Evolutionary conservation across 2,797 vertebrate species (phyloP).

Genomic region (Sternotherus odoratus): DNA sequence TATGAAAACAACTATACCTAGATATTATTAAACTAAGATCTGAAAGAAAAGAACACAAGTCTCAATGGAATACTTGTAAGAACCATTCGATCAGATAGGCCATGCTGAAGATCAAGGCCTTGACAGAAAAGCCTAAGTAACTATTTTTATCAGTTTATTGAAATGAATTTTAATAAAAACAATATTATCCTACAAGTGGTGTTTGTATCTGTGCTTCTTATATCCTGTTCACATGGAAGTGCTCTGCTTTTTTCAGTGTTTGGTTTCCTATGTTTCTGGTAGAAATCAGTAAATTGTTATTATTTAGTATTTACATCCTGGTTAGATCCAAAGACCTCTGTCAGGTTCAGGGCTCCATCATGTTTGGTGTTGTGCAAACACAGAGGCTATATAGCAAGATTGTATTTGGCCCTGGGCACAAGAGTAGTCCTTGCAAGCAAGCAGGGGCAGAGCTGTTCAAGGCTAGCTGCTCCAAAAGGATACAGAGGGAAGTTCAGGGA

Average conservation of each 20-base stretch:
- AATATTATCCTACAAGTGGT: not conserved
- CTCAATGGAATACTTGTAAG: conserved; percentile 30
- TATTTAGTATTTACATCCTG: not conserved
- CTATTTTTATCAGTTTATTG: conserved; percentile 49
- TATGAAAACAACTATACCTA: conserved; percentile 46
- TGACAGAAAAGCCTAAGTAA: conserved; percentile 45
- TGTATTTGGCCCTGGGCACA: not conserved
- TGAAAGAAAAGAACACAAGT: conserved; percentile 49
- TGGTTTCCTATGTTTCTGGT: not conserved
- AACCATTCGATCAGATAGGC: conserved; percentile 26
- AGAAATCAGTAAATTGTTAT: not conserved
- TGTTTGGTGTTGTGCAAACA: not conserved
- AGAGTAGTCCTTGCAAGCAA: not conserved
- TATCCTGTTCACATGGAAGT: conserved; percentile 19
- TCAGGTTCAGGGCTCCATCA: not conserved
- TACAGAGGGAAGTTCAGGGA: not conserved
- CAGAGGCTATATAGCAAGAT: not conserved
- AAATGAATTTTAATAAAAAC: conserved; percentile 46
- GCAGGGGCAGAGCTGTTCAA: not conserved
- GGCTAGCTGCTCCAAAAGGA: not conserved
- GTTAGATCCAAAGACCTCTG: not conserved
- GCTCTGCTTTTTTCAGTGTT: conserved; percentile 19
- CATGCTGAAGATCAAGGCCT: conserved; percentile 41
- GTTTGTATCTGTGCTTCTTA: not conserved
- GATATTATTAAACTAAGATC: conserved; percentile 28